These are phyloP conservation scores for Acromyrmex charruanus DNA, from an alignment of 1,140 invertebrate species.

Conservation along the genomic window DNA sequence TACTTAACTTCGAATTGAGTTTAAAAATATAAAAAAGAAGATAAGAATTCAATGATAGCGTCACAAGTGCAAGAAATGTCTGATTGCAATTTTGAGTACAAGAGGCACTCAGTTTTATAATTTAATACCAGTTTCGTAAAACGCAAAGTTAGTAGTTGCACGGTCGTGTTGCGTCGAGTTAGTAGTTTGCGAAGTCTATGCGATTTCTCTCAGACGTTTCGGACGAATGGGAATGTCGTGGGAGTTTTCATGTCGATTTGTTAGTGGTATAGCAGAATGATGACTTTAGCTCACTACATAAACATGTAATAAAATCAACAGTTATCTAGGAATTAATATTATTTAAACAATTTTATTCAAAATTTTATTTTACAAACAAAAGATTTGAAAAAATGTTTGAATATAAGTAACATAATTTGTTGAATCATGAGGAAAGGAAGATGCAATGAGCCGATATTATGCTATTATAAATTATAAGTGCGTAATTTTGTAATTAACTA, in stretches of 20 bases:
- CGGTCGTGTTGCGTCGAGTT: conserved; percentile 39
- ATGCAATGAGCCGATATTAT: too few species aligned
- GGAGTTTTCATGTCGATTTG: conserved; percentile 37
- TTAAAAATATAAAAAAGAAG: background rate
- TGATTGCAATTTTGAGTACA: conserved; percentile 47
- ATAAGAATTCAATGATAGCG: conserved; percentile 1
- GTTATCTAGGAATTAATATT: background rate
- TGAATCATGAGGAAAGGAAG: too few species aligned
- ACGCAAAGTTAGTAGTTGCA: conserved; percentile 49
- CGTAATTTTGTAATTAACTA: too few species aligned
- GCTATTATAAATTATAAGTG: too few species aligned
- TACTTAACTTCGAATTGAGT: background rate
- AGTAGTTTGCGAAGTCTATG: conserved; percentile 40
- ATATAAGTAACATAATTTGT: background rate
- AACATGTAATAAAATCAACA: background rate
- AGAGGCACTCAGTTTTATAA: conserved; percentile 35
- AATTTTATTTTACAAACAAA: conserved; percentile 13
- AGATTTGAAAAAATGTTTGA: background rate
- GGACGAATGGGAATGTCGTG: conserved; percentile 44
- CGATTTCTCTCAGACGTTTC: conserved; percentile 26
- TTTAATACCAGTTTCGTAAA: conserved; percentile 52
- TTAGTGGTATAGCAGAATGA: background rate
- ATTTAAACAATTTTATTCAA: background rate
- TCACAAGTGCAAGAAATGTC: conserved; percentile 13
- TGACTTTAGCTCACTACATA: background rate